Evolutionary conservation across 1,140 invertebrate species (phyloP).

Genomic region (Pseudomyrmex flavicornis): DNA sequence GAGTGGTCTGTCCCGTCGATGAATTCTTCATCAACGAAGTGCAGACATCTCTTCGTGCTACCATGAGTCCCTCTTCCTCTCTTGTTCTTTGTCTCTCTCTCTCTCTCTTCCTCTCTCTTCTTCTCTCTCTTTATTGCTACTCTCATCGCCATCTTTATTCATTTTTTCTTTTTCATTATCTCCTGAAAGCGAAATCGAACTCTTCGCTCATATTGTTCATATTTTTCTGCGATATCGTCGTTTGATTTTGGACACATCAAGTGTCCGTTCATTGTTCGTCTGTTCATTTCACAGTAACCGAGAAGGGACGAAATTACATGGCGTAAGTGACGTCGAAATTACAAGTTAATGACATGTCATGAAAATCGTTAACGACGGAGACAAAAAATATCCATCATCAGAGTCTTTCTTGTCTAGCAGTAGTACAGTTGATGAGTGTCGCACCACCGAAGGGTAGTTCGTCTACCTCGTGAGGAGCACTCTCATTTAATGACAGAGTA

Average conservation of each 20-base stretch:
- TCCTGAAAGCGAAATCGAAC: slow-evolving; percentile 54
- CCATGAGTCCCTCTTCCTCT: slow-evolving; percentile 9
- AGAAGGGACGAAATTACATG: background rate
- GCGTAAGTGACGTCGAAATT: no score
- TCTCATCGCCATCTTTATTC: slow-evolving; percentile 13
- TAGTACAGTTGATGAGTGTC: background rate
- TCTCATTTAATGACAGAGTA: slow-evolving; percentile 24
- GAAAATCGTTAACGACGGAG: slow-evolving; percentile 1
- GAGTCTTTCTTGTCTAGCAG: background rate
- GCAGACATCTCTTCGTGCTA: slow-evolving; percentile 56
- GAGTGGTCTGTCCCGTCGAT: slow-evolving; percentile 67
- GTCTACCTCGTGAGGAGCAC: slow-evolving; percentile 18
- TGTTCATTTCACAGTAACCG: background rate
- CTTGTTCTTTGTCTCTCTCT: background rate
- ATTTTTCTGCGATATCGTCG: background rate
- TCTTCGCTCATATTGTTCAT: slow-evolving; percentile 61
- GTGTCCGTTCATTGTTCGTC: background rate
- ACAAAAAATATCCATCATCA: slow-evolving; percentile 27
- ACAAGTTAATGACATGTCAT: background rate
- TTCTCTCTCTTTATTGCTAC: background rate
- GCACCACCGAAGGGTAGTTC: background rate
- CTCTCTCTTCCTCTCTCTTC: slow-evolving; percentile 27
- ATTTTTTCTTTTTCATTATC: slow-evolving; percentile 24
- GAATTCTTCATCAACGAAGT: slow-evolving; percentile 75
- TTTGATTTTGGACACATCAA: slow-evolving; percentile 25